Evolutionary conservation across 1,140 invertebrate species (phyloP), one percentile per base, ranked within the genome.

Genomic region (Zaprionus kolodkinae): DNA sequence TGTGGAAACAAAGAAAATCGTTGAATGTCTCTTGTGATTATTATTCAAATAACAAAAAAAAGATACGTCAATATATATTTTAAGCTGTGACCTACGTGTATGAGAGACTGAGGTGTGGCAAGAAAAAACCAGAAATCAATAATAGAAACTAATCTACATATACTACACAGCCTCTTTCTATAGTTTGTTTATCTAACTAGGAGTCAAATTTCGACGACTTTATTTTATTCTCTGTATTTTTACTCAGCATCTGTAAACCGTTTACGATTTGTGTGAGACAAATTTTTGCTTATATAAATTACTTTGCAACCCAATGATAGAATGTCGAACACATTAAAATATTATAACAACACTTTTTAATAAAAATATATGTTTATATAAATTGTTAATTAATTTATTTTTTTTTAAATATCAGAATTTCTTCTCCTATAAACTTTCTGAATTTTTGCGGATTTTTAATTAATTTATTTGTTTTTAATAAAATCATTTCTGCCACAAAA

Each of bases 91-190:
- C 13, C 13, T 40, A n/a, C n/a, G n/a, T n/a, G n/a, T n/a, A n/a
- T 40, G n/a, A 45, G n/a, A 15, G 40, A 17, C 2, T 7, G 7
- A 15, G 40, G 40, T n/a, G 40, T 45, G 40, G 40, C 40, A 7
- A 9, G 40, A n/a, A 15, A 15, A 45, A 45, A 45, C 40, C 40
- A 45, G 40, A 45, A 45, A 45, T 1, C n/a, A 6, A 45, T 6
- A 45, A 45, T 45, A 45, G 7, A 45, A 45, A 45, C 40, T 45
- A 9, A 45, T 45, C n/a, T 45, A 15, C 40, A 45, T 45, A 45
- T 15, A n/a, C 7, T 15, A 45, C 3, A 45, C 40, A 45, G 15
- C 2, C n/a, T 6, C 13, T n/a, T n/a, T 1, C 5, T 13, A 40
- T n/a, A n/a, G 4, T 43, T 15, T n/a, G n/a, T 43, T 6, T 43